A percentile compares a stretch with the other conserved stretches of the same genome.
These are phyloP conservation scores for Chaetoderma sp. DNA, from an alignment of 2,888 invertebrate species.

Conservation along the genomic window DNA sequence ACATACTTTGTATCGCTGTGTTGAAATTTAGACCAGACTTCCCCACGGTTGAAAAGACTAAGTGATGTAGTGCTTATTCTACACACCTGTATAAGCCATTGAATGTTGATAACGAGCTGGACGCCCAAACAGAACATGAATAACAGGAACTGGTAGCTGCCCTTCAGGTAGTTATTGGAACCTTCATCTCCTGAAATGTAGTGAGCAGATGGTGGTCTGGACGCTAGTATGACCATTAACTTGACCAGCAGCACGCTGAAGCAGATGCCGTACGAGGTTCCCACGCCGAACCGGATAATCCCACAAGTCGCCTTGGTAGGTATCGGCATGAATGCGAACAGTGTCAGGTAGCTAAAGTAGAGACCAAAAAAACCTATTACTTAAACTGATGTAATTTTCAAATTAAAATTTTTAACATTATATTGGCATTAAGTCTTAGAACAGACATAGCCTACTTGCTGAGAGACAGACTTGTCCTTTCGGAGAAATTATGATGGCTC, in stretches of 20 bases:
- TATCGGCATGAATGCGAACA: constrained; percentile 68
- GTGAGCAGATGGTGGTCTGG: constrained; percentile 77
- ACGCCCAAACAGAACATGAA: constrained; percentile 91
- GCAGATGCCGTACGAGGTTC: constrained; percentile 78
- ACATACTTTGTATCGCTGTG: too few species aligned
- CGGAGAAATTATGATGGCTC: too few species aligned
- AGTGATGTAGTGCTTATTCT: too few species aligned
- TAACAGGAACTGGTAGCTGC: constrained; percentile 88
- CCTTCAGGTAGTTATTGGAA: constrained; percentile 85
- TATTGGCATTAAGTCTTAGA: too few species aligned
- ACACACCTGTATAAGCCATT: constrained; percentile 67
- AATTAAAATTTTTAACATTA: too few species aligned
- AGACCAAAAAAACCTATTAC: too few species aligned
- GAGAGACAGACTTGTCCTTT: too few species aligned
- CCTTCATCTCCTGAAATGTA: constrained; percentile 50
- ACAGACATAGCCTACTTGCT: too few species aligned
- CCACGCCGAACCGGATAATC: constrained; percentile 70
- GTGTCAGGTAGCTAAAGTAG: constrained; percentile 68
- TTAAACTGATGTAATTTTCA: too few species aligned
- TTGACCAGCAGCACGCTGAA: constrained; percentile 93
- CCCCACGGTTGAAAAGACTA: too few species aligned
- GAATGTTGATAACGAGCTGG: constrained; percentile 67
- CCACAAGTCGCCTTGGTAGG: constrained; percentile 70
- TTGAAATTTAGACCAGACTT: too few species aligned
- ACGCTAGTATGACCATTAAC: constrained; percentile 90